Conservation (phyloP, 1,140 invertebrate genomes). For the Sycophila sp. region DNA sequence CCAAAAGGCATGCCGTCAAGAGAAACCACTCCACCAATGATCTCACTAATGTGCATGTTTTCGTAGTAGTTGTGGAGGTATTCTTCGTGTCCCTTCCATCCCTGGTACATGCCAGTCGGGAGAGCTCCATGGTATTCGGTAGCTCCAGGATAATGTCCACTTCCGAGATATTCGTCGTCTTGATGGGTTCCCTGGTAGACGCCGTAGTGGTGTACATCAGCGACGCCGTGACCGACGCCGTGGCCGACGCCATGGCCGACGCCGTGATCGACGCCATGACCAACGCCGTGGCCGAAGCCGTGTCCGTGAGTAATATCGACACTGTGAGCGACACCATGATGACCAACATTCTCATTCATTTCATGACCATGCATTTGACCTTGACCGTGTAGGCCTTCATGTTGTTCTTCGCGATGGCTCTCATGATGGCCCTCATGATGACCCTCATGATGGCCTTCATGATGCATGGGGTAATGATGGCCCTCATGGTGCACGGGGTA, state of each 20-base stretch:
- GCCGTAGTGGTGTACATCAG: not conserved
- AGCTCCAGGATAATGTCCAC: constrained; percentile 48
- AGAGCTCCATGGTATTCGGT: constrained; percentile 46
- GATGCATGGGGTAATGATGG: not conserved
- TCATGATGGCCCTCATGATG: not conserved
- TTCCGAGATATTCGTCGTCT: constrained; percentile 35
- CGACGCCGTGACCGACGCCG: not conserved
- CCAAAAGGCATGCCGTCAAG: constrained; percentile 64
- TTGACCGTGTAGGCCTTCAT: not conserved
- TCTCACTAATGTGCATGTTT: constrained; percentile 48
- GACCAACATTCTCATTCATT: too few species aligned
- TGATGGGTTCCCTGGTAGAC: constrained; percentile 31
- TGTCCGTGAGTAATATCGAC: not conserved
- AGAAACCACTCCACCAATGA: constrained; percentile 58
- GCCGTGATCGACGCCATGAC: not conserved
- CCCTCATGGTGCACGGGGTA: not conserved
- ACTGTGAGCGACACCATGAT: not conserved
- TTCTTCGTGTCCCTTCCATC: constrained; percentile 43
- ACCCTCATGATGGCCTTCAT: constrained; percentile 17
- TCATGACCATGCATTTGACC: not conserved
- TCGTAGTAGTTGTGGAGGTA: constrained; percentile 50
- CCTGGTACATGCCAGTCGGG: constrained; percentile 36
- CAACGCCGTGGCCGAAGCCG: constrained; percentile 9
- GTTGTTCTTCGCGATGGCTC: not conserved
- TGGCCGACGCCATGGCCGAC: not conserved